Evolutionary conservation across 2,888 invertebrate species (phyloP), one percentile per base, ranked within the genome.

Genomic region (Eristalis tenax): DNA sequence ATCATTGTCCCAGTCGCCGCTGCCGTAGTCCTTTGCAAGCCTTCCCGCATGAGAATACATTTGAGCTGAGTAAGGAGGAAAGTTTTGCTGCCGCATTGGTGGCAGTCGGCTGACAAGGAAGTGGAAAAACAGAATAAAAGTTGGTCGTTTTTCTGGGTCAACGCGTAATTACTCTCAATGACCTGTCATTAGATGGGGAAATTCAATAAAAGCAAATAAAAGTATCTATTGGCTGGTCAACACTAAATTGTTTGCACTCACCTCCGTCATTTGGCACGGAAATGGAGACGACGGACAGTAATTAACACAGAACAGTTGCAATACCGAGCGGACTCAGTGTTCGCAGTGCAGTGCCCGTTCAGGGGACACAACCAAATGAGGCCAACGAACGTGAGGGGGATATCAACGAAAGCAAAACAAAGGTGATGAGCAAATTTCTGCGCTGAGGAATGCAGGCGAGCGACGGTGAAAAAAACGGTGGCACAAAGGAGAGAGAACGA

Each of bases 111-210:
- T 77, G 70, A 75, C 70, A 73, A 61, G 56, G 40, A 28, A 70
- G 40, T 40, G 6, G n/a, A 23, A 26, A 63, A 63, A 22, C 28
- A 32, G 69, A 81, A 56, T 40, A 65, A 79, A 63, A 73, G 65
- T 40, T 69, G 11, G 32, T 32, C 32, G 8, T 22, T 13, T 71
- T 65, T 78, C 77, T 78, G 71, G 74, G 75, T 70, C 83, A 78
- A 57, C 61, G 69, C 50, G 61, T 86, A 83, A 86, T 79, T 83
- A 86, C 70, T 75, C 59, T 66, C 26, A 83, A 71, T 70, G 77
- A 70, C 74, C 74, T 32, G 75, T 74, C 82, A 78, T 78, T 78
- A 82, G 64, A 38, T 1, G 26, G 56, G 5, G 28, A 63, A 68
- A 65, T 65, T 69, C 50, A 74, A 65, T 61, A 68, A 81, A 71